Evolutionary conservation across 2,888 invertebrate species (phyloP).

Genomic region (Drosophila ustulata): DNA sequence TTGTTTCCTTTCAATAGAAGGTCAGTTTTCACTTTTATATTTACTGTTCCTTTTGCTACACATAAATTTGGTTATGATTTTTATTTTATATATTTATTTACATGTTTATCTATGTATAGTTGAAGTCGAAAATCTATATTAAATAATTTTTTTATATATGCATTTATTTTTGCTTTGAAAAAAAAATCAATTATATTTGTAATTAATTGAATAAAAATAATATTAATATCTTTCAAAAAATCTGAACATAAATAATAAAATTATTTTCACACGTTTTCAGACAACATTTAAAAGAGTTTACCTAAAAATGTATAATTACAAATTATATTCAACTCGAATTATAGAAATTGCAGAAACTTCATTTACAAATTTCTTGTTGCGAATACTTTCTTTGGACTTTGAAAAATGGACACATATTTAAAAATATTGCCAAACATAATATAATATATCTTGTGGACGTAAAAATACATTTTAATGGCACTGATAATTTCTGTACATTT

Average conservation of each 20-base stretch:
- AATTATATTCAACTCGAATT: too few species aligned
- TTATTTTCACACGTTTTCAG: too few species aligned
- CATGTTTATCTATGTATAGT: too few species aligned
- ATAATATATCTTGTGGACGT: neutral
- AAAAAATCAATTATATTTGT: too few species aligned
- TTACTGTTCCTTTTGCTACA: neutral
- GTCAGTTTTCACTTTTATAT: neutral
- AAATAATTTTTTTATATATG: too few species aligned
- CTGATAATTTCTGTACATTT: constrained; percentile 19
- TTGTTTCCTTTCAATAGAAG: neutral
- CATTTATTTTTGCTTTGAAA: too few species aligned
- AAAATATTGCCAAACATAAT: neutral
- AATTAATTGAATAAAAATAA: too few species aligned
- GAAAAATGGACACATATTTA: neutral
- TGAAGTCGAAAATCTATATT: too few species aligned
- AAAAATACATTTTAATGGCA: constrained; percentile 8
- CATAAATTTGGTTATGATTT: neutral
- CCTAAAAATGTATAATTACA: too few species aligned
- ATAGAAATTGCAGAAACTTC: neutral
- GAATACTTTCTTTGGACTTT: neutral
- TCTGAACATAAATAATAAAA: too few species aligned
- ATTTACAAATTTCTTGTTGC: neutral
- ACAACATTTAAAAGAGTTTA: too few species aligned
- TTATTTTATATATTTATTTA: neutral
- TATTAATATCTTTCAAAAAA: too few species aligned